Base-by-base conservation (phyloP, 2,113 vertebrate genomes). In the Zosterops borbonicus region DNA sequence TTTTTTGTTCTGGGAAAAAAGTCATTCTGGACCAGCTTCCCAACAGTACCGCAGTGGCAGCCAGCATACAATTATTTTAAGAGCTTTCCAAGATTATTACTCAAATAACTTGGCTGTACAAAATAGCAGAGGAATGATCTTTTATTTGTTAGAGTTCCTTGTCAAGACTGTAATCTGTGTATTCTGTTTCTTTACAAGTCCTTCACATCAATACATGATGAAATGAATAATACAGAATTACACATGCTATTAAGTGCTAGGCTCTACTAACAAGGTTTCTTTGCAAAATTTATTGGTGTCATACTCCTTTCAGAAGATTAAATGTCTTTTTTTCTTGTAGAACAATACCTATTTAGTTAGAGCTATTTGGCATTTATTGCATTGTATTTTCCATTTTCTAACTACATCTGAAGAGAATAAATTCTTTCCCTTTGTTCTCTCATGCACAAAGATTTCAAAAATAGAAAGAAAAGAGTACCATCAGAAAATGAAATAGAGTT, bases 401-500 rank as follows among this genome's bases (percentile, higher is more conserved):
- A 50, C 59, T 87, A 78, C 14, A 83, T 68, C 71, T 91, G 33
- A 87, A 91, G 78, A 95, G 91, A 95, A 94, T 92, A 94, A 95
- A 96, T 96, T 13, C 11, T 90, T 95, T 91, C 42, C 24, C 50
- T 95, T 96, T 96, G 77, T 95, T 95, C 69, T 76, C 25, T 59
- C 22, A 53, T 93, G 63, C 21, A 91, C 55, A 92, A 94, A 91
- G 63, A 63, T 95, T 95, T 95, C 78, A 89, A 71, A 95, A 94
- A 88, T 52, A 88, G 82, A 75, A 79, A 82, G 67, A 64, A 83
- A 82, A 78, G 33, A 65, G n/a, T 88, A 75, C 60, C 19, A 92
- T 86, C 74, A 90, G 67, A 94, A 97, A 95, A 92, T 96, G 79
- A 97, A 97, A 95, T 97, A 96, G 94, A 62, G 24, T 96, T 96